Conservation (phyloP, 1,140 invertebrate species). For the Laupala kohalensis region DNA sequence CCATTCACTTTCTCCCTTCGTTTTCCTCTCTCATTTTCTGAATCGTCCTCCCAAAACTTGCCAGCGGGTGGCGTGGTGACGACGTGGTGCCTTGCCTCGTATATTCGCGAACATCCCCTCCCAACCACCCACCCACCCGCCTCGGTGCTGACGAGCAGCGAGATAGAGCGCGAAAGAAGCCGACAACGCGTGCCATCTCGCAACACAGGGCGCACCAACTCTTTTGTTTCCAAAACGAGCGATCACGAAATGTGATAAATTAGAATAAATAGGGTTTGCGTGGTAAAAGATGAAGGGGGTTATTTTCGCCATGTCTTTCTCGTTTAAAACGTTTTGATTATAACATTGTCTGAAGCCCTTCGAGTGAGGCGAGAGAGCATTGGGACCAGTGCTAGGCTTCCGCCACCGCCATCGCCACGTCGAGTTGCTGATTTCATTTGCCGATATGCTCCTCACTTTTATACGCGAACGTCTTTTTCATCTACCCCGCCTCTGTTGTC, state of each 20-base stretch:
- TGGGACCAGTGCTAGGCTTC: background rate
- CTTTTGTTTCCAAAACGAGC: background rate
- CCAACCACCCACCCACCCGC: too few relatives aligned
- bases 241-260: slow-evolving; percentile 16
- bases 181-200: background rate
- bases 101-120: too few relatives aligned
- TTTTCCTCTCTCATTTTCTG: too few relatives aligned
- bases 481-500: background rate
- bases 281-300: slow-evolving; percentile 3
- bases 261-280: slow-evolving; percentile 11
- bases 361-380: background rate
- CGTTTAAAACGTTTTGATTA: slow-evolving; percentile 11
- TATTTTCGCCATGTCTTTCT: background rate
- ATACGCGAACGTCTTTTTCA: background rate
- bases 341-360: slow-evolving; percentile 11
- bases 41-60: too few relatives aligned
- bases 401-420: too few relatives aligned
- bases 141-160: background rate
- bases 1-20: too few relatives aligned
- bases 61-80: too few relatives aligned
- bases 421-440: slow-evolving; percentile 10
- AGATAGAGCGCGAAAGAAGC: background rate
- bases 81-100: too few relatives aligned
- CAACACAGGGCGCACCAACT: background rate
- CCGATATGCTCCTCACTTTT: slow-evolving; percentile 7